Percentiles rank a stretch among this genome's conserved stretches.
phyloP scores from a whole-genome alignment of 2,888 invertebrate genomes.

The Pandemis heparana region DNA sequence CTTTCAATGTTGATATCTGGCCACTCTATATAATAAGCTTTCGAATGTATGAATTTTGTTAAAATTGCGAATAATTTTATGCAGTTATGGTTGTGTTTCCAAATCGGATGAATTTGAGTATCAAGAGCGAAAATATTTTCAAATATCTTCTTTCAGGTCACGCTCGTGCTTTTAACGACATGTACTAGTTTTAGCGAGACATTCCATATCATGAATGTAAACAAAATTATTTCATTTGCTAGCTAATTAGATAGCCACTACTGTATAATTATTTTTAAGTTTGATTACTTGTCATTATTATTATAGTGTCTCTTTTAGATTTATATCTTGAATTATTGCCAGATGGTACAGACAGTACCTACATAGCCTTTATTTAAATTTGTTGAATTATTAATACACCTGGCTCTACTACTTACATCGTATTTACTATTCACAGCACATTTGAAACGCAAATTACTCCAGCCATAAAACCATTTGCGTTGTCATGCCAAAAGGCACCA shows the following conservation, averaged over 20 bases:
- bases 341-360: not conserved
- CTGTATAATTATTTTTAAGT: not conserved
- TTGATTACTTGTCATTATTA: not conserved
- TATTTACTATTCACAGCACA: slow-evolving; percentile 26
- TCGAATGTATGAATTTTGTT: not conserved
- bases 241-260: not conserved
- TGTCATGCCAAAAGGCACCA: slow-evolving; percentile 41
- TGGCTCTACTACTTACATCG: not conserved
- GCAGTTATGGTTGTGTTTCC: not conserved
- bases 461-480: slow-evolving; percentile 35
- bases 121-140: not conserved
- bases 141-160: not conserved
- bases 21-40: not conserved
- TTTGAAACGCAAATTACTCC: slow-evolving; percentile 33
- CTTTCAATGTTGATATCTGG: not conserved
- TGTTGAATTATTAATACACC: slow-evolving; percentile 5
- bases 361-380: not conserved
- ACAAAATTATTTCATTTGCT: not conserved
- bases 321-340: slow-evolving; percentile 3
- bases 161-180: not conserved
- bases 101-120: not conserved
- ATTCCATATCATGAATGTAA: not conserved
- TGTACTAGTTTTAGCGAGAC: not conserved
- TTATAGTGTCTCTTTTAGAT: not conserved
- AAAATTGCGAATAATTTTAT: not conserved